These are phyloP conservation scores for Galeopterus variegatus DNA, from an alignment of 2,113 vertebrate genomes.

Conservation along the genomic window DNA sequence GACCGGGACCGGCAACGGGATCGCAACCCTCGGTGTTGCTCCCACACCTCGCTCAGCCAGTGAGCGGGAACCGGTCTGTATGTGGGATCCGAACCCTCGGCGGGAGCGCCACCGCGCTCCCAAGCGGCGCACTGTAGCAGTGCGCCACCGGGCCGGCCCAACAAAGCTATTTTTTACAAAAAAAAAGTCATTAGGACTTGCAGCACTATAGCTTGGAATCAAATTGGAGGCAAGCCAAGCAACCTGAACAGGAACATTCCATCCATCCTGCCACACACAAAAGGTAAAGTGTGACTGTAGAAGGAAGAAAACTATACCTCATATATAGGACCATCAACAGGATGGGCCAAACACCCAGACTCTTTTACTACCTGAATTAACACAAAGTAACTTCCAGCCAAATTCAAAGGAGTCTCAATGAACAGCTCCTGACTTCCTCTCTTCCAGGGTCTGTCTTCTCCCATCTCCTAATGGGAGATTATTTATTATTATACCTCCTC, in stretches of 20 bases:
- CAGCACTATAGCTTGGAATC: background rate
- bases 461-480: background rate
- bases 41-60: no score
- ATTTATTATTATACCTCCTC: constrained; percentile 5
- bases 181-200: background rate
- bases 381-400: background rate
- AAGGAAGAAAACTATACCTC: background rate
- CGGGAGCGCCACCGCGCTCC: no score
- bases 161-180: background rate
- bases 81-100: no score
- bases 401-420: background rate
- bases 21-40: no score
- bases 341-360: background rate
- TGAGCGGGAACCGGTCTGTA: no score
- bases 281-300: background rate
- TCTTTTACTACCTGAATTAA: background rate
- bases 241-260: background rate
- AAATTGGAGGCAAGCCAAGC: background rate
- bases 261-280: background rate
- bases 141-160: no score
- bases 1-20: no score
- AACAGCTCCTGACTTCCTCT: background rate
- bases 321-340: background rate
- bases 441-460: background rate
- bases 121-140: no score